Evolutionary conservation across 2,797 vertebrate species (phyloP), one percentile per base, ranked within the genome.

Genomic region (Lutjanus argentimaculatus): DNA sequence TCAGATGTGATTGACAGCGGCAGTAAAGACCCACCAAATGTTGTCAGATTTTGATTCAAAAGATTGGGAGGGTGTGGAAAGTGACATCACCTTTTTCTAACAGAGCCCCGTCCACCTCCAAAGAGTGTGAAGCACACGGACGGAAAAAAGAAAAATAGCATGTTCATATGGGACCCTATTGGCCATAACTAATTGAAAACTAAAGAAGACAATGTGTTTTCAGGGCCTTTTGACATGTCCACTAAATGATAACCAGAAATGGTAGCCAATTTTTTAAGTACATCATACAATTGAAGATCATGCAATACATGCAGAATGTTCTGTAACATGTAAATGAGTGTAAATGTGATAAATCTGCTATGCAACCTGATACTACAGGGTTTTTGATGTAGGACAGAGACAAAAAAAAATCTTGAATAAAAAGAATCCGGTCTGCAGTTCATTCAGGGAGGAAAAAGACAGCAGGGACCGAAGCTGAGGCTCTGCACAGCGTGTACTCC

Each of bases 291-390:
- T 80, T 59, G 48, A 84, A 82, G 65, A 73, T 85, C 92, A 94
- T 94, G 92, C 95, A 90, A 85, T 72, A 89, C 90, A 94, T 95
- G 92, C 90, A 79, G 73, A 88, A 89, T 84, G 85, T 65, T 84
- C 75, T 70, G 67, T 71, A 86, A 94, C 76, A 86, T 79, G 75
- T 63, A 85, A 77, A 85, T 85, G 69, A 80, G 72, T 40, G 17
- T 53, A 84, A 2, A 45, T 70, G 57, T 64, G 42, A 12, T 57
- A 62, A 72, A 68, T 77, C 45, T 74, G 66, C 43, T 55, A 48
- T 45, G 62, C 56, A 81, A 52, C 25, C 30, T 67, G 63, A 79
- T 84, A 87, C 69, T 51, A 77, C 66, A 67, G 57, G 62, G 43
- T 82, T 75, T 79, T 64, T 8, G 45, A 72, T 61, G 61, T 21